Conservation (phyloP, 1,140 invertebrate species). For the Bombus difficillimus region DNA sequence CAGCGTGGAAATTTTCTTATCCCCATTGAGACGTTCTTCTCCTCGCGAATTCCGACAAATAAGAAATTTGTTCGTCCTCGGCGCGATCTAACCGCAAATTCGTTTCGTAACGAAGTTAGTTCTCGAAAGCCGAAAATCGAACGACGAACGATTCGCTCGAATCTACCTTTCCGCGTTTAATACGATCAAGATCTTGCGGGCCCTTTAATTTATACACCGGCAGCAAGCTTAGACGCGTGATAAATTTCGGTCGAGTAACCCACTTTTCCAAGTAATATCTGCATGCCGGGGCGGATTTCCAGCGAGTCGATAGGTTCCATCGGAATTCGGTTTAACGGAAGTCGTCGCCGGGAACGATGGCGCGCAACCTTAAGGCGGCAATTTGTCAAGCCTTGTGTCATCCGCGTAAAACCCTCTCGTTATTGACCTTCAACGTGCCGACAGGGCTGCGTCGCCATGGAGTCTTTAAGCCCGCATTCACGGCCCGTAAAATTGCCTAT, state of each 20-base stretch:
- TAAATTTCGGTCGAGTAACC: conserved; percentile 41
- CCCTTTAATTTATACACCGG: conserved; percentile 1
- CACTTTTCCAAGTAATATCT: conserved; percentile 29
- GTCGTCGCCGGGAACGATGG: neutral
- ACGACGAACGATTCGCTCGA: neutral
- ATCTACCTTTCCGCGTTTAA: neutral
- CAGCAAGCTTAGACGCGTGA: neutral
- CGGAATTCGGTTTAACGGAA: conserved; percentile 26
- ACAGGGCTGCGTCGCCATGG: neutral
- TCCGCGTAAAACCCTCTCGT: conserved; percentile 50
- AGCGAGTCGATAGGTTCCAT: conserved; percentile 36
- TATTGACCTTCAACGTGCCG: conserved; percentile 58
- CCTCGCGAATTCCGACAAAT: neutral
- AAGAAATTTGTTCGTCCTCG: neutral
- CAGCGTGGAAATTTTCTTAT: neutral
- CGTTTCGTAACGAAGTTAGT: neutral
- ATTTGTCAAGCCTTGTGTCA: conserved; percentile 60
- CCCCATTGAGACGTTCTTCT: no score
- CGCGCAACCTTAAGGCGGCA: conserved; percentile 32
- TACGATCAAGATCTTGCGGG: conserved; percentile 1
- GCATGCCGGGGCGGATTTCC: conserved; percentile 24
- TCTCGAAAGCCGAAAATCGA: neutral
- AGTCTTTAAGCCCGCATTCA: conserved; percentile 56
- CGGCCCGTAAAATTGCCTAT: conserved; percentile 62
- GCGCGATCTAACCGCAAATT: conserved; percentile 4